Conservation (phyloP, 2,888 invertebrate genomes). For the Pelosia muscerda region DNA sequence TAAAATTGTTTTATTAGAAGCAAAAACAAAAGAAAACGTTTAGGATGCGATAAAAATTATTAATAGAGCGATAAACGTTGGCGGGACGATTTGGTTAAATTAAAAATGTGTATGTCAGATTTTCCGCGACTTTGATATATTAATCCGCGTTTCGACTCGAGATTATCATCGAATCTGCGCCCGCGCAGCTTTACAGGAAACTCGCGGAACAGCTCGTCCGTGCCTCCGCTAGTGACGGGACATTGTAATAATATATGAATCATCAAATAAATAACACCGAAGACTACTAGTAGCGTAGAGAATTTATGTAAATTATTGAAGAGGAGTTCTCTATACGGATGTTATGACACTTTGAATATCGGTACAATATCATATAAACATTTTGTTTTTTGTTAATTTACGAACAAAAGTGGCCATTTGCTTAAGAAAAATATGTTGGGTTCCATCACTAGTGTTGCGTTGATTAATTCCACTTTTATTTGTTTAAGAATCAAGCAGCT, state of each 20-base stretch:
- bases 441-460: conserved; percentile 72
- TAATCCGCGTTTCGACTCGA: conserved; percentile 71
- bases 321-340: not conserved
- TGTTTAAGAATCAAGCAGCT: conserved; percentile 81
- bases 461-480: conserved; percentile 86
- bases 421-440: conserved; percentile 33
- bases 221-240: conserved; percentile 66
- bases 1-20: conserved; percentile 73
- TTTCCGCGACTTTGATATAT: conserved; percentile 67
- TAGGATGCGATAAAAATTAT: conserved; percentile 78
- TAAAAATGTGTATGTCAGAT: conserved; percentile 54
- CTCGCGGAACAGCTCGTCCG: conserved; percentile 58
- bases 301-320: not conserved
- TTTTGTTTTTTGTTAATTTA: not conserved
- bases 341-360: not conserved
- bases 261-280: conserved; percentile 3
- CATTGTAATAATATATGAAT: not conserved
- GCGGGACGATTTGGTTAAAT: conserved; percentile 65
- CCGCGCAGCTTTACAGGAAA: conserved; percentile 62
- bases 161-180: conserved; percentile 74
- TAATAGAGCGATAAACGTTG: conserved; percentile 75
- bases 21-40: conserved; percentile 78
- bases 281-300: conserved; percentile 5
- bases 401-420: conserved; percentile 12
- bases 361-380: conserved; percentile 4